Base-by-base conservation (phyloP, 2,888 invertebrate species). In the Ophion obscuratus region DNA sequence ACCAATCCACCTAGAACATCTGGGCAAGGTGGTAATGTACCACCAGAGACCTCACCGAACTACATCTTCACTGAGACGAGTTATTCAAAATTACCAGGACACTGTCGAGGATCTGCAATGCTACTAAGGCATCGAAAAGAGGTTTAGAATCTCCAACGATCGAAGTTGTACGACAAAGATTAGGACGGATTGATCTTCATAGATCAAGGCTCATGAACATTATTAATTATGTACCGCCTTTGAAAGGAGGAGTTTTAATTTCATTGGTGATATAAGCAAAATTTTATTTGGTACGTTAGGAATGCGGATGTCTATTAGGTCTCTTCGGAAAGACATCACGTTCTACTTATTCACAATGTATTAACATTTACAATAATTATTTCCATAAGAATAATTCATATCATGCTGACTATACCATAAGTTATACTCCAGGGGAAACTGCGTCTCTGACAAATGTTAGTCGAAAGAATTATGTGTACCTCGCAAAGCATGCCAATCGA, bases 11-110 rank as follows among this genome's bases (percentile, higher is more conserved):
- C 20, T 74, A 11, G 62, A 44, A 62, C 61, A 74, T 40, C n/a
- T 74, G 11, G 74, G 61, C 2, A 40, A 74, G 4, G 24, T 74
- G 3, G 62, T 62, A 14, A 61, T 62, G 74, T 62, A 57, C 20
- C 44, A 74, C 62, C 10, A 74, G 9, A 74, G 44, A 59, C 77
- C 77, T 77, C 1, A 77, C 67, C 2, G 59, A 77, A 10, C 66
- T 77, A 9, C 59, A 68, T 40, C 14, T 20, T 9, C 68, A 68
- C 11, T 36, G 59, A 11, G 59, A 77, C 6, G 59, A 68, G 24
- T 40, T 61, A 0, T 59, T 40, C 17, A 59, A 6, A 1, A 59
- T 59, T 59, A 1, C 59, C 17, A 59, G n/a, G 1, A 2, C 5
- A 1, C 17, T 59, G 24, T 67, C 57, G 6, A 11, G 40, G 6